Evolutionary conservation across 1,140 invertebrate species (phyloP).

Genomic region (Halyomorpha halys): DNA sequence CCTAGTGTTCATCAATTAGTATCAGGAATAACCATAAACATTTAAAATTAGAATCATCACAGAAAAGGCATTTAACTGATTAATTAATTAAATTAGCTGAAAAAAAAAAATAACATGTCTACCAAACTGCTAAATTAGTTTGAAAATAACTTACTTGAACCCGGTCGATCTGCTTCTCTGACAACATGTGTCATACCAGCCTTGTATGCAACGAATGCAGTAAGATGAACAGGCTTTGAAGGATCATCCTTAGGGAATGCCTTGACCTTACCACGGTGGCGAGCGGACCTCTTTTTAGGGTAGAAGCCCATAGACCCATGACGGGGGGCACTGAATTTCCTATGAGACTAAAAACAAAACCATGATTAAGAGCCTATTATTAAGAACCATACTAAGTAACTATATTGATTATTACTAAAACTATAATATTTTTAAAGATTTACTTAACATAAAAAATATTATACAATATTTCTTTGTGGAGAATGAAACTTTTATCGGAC

Average conservation of each 20-base stretch:
- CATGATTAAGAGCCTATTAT: no score
- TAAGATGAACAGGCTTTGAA: conserved; percentile 92
- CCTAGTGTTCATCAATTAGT: conserved; percentile 2
- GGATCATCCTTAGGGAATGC: conserved; percentile 99
- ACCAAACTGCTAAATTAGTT: no score
- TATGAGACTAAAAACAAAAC: conserved; percentile 76
- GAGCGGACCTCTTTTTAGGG: conserved; percentile 90
- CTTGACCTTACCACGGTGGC: conserved; percentile 98
- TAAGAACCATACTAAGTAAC: no score
- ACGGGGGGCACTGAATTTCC: conserved; percentile 98
- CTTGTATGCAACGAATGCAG: conserved; percentile 96
- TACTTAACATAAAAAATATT: no score
- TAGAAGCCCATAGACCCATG: conserved; percentile 99
- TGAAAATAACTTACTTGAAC: conserved; percentile 77
- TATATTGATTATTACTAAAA: no score
- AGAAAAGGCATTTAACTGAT: neutral
- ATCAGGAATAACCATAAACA: conserved; percentile 15
- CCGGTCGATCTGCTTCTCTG: conserved; percentile 95
- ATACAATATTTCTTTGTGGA: no score
- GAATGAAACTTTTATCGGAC: no score
- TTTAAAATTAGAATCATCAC: conserved; percentile 4
- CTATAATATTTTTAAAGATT: no score
- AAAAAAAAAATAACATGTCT: no score
- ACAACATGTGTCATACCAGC: conserved; percentile 99
- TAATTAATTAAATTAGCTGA: neutral